Evolutionary conservation across 2,888 invertebrate species (phyloP), one percentile per base, ranked within the genome.

Genomic region (Patella ulyssiponensis): DNA sequence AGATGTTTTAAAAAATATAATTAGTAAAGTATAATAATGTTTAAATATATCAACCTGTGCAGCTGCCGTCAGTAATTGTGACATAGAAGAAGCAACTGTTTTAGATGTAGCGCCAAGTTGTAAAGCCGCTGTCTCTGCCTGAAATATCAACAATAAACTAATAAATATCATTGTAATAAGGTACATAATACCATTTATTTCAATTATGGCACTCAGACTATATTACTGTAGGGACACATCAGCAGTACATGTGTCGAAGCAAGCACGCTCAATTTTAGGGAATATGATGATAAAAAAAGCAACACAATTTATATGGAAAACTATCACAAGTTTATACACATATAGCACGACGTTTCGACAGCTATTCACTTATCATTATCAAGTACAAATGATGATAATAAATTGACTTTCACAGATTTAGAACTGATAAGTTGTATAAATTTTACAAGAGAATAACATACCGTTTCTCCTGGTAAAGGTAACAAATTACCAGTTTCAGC

Each of bases 381-480:
- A 3, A 27, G 2, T 27, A 27, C 27, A 27, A 27, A 27, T 27
- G 27, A 64, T 7, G 20, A 64, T n/a, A 11, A 64, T 7, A 9
- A 23, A 23, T 23, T 64, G 20, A 64, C n/a, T 5, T 64, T n/a
- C 12, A 64, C 9, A 64, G 5, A 3, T 9, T 64, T 20, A 23
- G 9, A 64, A 64, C 9, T 0, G 44, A 9, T 17, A 17, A 33
- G 20, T 12, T 73, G 51, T 11, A 51, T 51, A 5, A 73, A 51
- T 33, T 9, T 23, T 53, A 51, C 11, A 73, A 44, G 33, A 5
- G 58, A 74, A 17, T 44, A 69, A 84, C 92, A 91, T 81, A 95
- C 94, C 20, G 95, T 95, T 91, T 97, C 96, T 70, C 96, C 97
- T 0, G 98, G 98, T 83, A 98, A 92, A 0, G 97, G 97, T 79